Conservation (phyloP, 2,888 invertebrate species). For the Acanthosepion esculentum region DNA sequence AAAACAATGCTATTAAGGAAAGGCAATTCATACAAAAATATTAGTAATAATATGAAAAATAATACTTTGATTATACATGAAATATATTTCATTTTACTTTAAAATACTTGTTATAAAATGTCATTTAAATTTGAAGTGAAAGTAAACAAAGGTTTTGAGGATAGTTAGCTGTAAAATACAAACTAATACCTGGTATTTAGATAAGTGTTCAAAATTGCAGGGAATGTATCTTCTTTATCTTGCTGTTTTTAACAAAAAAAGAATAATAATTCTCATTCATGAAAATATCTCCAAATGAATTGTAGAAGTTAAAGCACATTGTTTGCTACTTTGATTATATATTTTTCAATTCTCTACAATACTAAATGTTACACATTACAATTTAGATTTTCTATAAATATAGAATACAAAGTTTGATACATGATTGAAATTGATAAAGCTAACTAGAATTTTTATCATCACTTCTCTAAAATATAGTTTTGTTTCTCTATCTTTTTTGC, state of each 20-base stretch:
- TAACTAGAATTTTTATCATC: not conserved
- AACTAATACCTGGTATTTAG: too few relatives aligned
- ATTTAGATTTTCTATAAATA: not conserved
- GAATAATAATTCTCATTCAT: not conserved
- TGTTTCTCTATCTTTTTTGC: not conserved
- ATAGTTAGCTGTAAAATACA: too few relatives aligned
- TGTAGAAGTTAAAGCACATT: not conserved
- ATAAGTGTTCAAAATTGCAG: not conserved
- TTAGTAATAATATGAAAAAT: too few relatives aligned
- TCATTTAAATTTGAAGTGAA: too few relatives aligned
- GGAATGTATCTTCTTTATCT: not conserved
- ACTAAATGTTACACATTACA: not conserved
- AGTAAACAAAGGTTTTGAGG: too few relatives aligned
- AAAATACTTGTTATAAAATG: too few relatives aligned
- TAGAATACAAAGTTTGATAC: not conserved
- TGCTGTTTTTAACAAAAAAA: not conserved
- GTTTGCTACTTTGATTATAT: not conserved
- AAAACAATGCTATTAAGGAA: too few relatives aligned
- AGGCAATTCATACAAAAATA: too few relatives aligned
- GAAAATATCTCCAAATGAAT: not conserved
- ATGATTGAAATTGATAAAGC: not conserved
- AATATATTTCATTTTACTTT: too few relatives aligned
- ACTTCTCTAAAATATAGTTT: not conserved
- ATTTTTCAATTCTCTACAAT: too few relatives aligned
- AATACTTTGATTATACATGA: too few relatives aligned